Evolutionary conservation across 1,140 invertebrate genomes (phyloP).

Genomic region (Lasaia peninsularis): DNA sequence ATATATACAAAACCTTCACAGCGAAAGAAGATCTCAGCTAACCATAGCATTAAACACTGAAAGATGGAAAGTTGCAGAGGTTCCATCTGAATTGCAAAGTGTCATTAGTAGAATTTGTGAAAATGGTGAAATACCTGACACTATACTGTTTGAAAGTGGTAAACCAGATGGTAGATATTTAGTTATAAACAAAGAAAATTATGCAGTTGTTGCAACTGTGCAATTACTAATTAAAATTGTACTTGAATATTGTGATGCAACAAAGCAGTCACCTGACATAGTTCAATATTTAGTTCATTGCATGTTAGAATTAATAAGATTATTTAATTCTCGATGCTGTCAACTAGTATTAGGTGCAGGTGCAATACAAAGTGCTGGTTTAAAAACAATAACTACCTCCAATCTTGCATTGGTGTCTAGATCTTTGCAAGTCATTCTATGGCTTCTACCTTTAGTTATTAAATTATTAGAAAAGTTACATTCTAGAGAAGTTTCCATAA

Average conservation of each 20-base stretch:
- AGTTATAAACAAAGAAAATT: slow-evolving; percentile 88
- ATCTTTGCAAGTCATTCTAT: slow-evolving; percentile 89
- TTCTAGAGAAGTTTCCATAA: slow-evolving; percentile 64
- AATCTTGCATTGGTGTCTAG: slow-evolving; percentile 95
- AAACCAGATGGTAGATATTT: slow-evolving; percentile 78
- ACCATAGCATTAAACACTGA: slow-evolving; percentile 92
- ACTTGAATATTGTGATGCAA: slow-evolving; percentile 92
- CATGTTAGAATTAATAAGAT: slow-evolving; percentile 91
- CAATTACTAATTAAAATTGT: slow-evolving; percentile 92
- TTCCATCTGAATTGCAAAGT: slow-evolving; percentile 91
- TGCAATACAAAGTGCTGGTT: slow-evolving; percentile 93
- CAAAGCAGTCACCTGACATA: slow-evolving; percentile 81
- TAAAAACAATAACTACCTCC: slow-evolving; percentile 97
- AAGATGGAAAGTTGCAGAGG: slow-evolving; percentile 95
- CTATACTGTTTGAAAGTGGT: slow-evolving; percentile 47
- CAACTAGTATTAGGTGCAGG: slow-evolving; percentile 97
- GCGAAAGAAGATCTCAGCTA: slow-evolving; percentile 91
- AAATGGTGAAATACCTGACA: slow-evolving; percentile 72
- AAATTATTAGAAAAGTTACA: slow-evolving; percentile 80
- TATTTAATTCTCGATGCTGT: slow-evolving; percentile 95
- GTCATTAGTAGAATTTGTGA: slow-evolving; percentile 87
- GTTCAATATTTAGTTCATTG: slow-evolving; percentile 85
- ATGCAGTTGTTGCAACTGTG: slow-evolving; percentile 90
- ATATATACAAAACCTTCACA: slow-evolving; percentile 95
- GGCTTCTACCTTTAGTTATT: slow-evolving; percentile 85